A percentile compares a stretch with the other conserved stretches of the same genome.
Conservation (phyloP, 2,888 invertebrate genomes). For the Fissipunctia ypsillon region DNA sequence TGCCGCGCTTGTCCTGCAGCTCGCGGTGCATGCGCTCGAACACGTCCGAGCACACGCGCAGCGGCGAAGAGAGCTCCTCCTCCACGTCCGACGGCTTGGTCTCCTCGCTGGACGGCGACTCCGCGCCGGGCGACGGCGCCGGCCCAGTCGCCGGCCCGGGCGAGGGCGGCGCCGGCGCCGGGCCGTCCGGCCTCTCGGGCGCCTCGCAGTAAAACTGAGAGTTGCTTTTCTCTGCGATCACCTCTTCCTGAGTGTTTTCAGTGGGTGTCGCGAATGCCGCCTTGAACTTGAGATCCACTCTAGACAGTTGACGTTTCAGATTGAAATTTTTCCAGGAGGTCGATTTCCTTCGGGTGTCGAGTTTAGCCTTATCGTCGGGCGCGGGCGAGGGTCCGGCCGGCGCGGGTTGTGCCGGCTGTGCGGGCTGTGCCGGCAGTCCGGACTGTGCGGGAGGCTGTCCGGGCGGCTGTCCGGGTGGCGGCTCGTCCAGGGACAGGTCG, state of each 20-base stretch:
- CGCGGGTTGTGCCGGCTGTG: conserved; percentile 61
- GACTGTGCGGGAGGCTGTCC: conserved; percentile 57
- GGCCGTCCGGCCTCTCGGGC: conserved; percentile 33
- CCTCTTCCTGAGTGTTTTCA: conserved; percentile 83
- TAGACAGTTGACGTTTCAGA: conserved; percentile 95
- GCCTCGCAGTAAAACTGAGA: conserved; percentile 85
- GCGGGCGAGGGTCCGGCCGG: conserved; percentile 51
- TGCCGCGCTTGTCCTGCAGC: conserved; percentile 78
- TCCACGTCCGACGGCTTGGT: conserved; percentile 62
- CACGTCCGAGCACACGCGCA: conserved; percentile 80
- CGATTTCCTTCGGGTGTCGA: conserved; percentile 91
- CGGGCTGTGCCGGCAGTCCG: conserved; percentile 56
- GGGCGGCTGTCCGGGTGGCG: conserved; percentile 58
- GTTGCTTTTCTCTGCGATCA: conserved; percentile 73
- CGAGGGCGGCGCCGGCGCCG: conserved; percentile 59
- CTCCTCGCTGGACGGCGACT: conserved; percentile 69
- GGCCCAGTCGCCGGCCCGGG: conserved; percentile 10
- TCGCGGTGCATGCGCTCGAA: conserved; percentile 86
- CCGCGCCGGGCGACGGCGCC: conserved; percentile 53
- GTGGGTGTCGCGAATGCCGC: conserved; percentile 90
- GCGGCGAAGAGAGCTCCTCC: conserved; percentile 63
- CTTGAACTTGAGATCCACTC: conserved; percentile 94
- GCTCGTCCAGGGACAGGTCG: conserved; percentile 65
- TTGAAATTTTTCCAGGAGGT: conserved; percentile 94
- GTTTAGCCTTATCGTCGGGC: conserved; percentile 77